Conservation (phyloP, 2,888 invertebrate genomes). For the Mimumesa dahlbomi region DNA sequence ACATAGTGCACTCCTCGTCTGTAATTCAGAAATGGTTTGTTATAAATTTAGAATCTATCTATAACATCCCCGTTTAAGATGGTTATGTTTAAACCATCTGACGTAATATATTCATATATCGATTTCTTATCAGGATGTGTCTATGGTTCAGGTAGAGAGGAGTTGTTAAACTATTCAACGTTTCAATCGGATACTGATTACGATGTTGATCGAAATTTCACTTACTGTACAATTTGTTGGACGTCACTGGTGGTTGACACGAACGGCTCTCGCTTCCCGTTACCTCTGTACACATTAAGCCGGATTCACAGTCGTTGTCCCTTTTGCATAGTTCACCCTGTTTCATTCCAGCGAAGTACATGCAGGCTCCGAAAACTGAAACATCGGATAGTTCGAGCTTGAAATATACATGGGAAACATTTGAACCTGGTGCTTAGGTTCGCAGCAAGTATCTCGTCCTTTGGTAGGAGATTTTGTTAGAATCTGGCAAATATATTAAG, state of each 20-base stretch:
- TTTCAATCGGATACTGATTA: neutral
- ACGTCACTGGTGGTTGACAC: slow-evolving; percentile 89
- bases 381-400: too few species aligned
- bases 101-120: slow-evolving; percentile 25
- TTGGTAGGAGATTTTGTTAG: neutral
- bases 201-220: slow-evolving; percentile 1
- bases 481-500: too few species aligned
- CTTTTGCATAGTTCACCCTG: slow-evolving; percentile 91
- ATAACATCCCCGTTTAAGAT: slow-evolving; percentile 1
- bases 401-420: too few species aligned
- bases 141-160: too few species aligned
- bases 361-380: slow-evolving; percentile 85
- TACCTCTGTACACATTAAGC: slow-evolving; percentile 88
- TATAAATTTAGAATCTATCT: neutral
- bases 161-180: too few species aligned
- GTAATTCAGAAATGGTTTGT: slow-evolving; percentile 10
- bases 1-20: slow-evolving; percentile 91
- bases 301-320: slow-evolving; percentile 92
- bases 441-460: too few species aligned
- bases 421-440: too few species aligned
- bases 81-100: slow-evolving; percentile 25
- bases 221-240: slow-evolving; percentile 89
- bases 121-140: neutral
- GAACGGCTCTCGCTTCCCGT: slow-evolving; percentile 86
- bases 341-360: slow-evolving; percentile 87